These are phyloP conservation scores for Apus apus DNA, from an alignment of 2,113 vertebrate species.

Conservation along the genomic window DNA sequence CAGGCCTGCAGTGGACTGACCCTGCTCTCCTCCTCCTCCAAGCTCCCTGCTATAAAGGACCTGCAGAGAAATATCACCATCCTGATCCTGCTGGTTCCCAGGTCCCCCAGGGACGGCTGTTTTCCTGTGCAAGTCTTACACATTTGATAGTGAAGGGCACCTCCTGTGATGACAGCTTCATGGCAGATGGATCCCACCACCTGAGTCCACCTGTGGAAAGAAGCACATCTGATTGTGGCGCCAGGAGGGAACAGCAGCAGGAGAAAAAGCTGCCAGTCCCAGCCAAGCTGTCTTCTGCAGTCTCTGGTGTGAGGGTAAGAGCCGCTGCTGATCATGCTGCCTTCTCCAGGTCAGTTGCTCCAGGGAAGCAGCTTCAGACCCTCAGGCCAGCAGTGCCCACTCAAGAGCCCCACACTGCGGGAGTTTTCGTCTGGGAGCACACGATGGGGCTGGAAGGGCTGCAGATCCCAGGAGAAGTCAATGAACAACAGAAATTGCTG, in stretches of 20 bases:
- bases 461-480: neutral
- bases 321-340: accelerated
- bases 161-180: neutral
- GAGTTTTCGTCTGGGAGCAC: neutral
- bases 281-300: neutral
- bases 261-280: neutral
- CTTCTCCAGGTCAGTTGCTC: neutral
- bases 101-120: neutral
- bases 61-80: neutral
- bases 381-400: neutral
- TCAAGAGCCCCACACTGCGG: neutral
- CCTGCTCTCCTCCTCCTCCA: neutral
- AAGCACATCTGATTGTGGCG: neutral
- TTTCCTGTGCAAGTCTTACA: neutral
- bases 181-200: neutral
- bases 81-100: neutral
- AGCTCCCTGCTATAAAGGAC: neutral
- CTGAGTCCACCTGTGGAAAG: neutral
- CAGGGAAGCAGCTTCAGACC: neutral
- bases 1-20: neutral
- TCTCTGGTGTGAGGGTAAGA: neutral
- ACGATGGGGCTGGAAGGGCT: accelerated
- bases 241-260: accelerated
- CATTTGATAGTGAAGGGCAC: neutral
- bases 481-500: neutral